Evolutionary conservation across 1,140 invertebrate genomes (phyloP).

Genomic region (Drosophila nigrodunni): DNA sequence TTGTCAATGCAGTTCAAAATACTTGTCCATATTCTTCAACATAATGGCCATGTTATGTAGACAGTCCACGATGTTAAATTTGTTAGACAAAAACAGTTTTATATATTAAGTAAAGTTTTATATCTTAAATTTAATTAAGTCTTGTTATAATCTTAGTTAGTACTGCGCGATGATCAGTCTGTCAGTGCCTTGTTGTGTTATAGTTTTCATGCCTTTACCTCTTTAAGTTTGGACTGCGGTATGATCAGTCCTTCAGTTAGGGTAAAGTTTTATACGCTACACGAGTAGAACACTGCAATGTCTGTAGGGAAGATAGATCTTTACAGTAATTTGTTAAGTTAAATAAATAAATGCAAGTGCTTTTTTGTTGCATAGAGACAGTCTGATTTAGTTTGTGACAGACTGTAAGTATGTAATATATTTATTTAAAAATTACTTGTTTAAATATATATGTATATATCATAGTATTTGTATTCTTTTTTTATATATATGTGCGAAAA

Average conservation of each 20-base stretch:
- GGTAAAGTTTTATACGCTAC: background rate
- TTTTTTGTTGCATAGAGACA: conserved; percentile 40
- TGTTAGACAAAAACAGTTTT: too few species aligned
- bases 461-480: conserved; percentile 32
- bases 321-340: background rate
- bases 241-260: too few species aligned
- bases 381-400: conserved; percentile 33
- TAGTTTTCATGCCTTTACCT: too few species aligned
- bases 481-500: conserved; percentile 28
- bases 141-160: too few species aligned
- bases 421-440: conserved; percentile 67
- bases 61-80: too few species aligned
- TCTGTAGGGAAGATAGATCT: background rate
- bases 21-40: background rate
- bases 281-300: background rate
- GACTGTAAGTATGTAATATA: conserved; percentile 54
- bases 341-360: conserved; percentile 12
- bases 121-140: too few species aligned
- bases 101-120: too few species aligned
- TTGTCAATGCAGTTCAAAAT: background rate
- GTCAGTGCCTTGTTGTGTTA: too few species aligned
- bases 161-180: too few species aligned
- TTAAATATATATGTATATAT: conserved; percentile 66
- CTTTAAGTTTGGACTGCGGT: too few species aligned
- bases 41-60: too few species aligned